phyloP scores from a whole-genome alignment of 2,888 invertebrate species.

The Xylophagus ater region DNA sequence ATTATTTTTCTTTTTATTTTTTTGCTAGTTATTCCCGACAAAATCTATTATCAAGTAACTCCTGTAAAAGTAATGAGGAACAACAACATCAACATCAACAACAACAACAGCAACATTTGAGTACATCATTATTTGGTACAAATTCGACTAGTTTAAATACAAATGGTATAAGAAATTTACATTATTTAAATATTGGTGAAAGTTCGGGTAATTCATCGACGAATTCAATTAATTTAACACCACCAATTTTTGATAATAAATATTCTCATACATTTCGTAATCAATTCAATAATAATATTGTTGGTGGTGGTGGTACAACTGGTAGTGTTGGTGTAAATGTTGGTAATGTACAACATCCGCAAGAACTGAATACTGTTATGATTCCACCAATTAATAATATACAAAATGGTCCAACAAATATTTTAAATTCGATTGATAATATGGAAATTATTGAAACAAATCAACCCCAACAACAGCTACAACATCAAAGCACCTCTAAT shows the following conservation, averaged over 20 bases:
- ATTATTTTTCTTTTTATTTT: constrained; percentile 14
- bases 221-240: constrained; percentile 42
- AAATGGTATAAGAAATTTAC: constrained; percentile 21
- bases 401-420: background rate
- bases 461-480: background rate
- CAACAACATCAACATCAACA: constrained; percentile 45
- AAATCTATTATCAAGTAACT: constrained; percentile 65
- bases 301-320: background rate
- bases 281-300: constrained; percentile 18
- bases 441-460: too few species aligned
- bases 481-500: constrained; percentile 1
- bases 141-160: constrained; percentile 16
- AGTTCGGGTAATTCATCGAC: constrained; percentile 35
- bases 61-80: constrained; percentile 58
- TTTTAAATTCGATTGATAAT: constrained; percentile 7
- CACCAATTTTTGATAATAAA: constrained; percentile 40
- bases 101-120: constrained; percentile 27
- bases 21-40: constrained; percentile 74
- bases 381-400: background rate
- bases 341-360: background rate
- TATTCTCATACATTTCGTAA: constrained; percentile 23
- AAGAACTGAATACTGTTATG: background rate
- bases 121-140: constrained; percentile 19
- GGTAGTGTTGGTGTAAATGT: background rate
- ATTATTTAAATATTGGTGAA: constrained; percentile 22